phyloP scores from a whole-genome alignment of 2,888 invertebrate species.

The Synergus japonicus region DNA sequence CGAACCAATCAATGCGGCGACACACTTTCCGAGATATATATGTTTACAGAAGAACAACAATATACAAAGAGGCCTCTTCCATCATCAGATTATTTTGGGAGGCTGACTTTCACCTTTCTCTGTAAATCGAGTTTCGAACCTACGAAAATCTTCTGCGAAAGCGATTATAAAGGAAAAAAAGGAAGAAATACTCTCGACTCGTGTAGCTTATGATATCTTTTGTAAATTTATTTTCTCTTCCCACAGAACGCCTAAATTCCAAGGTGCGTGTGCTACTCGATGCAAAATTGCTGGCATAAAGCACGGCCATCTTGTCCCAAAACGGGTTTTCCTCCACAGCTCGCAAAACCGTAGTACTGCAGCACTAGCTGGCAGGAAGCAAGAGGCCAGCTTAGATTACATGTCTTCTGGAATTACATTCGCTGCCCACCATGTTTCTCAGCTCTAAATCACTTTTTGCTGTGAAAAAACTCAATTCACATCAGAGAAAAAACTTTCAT shows the following conservation, averaged over 20 bases:
- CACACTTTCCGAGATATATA: slow-evolving; percentile 20
- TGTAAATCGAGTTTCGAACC: not conserved
- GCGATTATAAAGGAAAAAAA: not conserved
- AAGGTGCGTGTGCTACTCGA: slow-evolving; percentile 3
- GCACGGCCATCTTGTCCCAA: slow-evolving; percentile 5
- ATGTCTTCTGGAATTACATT: slow-evolving; percentile 32
- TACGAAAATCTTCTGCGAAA: not conserved
- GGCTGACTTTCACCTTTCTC: slow-evolving; percentile 30
- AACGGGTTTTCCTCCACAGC: slow-evolving; percentile 23
- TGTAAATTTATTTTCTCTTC: slow-evolving; percentile 2
- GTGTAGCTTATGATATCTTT: not conserved
- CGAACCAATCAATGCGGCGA: not conserved
- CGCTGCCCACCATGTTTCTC: slow-evolving; percentile 4
- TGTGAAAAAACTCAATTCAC: not conserved
- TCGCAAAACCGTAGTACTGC: slow-evolving; percentile 14
- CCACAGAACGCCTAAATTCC: slow-evolving; percentile 19
- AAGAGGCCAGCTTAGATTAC: slow-evolving; percentile 29
- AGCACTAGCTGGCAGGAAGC: slow-evolving; percentile 16
- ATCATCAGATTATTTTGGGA: slow-evolving; percentile 21
- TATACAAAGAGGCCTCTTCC: not conserved
- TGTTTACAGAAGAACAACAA: slow-evolving; percentile 10
- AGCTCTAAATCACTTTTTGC: slow-evolving; percentile 10
- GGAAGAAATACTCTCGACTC: not conserved
- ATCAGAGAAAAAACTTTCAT: slow-evolving; percentile 13
- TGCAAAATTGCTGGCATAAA: slow-evolving; percentile 27